phyloP scores from a whole-genome alignment of 2,113 vertebrate genomes.

The Pholis gunnellus region DNA sequence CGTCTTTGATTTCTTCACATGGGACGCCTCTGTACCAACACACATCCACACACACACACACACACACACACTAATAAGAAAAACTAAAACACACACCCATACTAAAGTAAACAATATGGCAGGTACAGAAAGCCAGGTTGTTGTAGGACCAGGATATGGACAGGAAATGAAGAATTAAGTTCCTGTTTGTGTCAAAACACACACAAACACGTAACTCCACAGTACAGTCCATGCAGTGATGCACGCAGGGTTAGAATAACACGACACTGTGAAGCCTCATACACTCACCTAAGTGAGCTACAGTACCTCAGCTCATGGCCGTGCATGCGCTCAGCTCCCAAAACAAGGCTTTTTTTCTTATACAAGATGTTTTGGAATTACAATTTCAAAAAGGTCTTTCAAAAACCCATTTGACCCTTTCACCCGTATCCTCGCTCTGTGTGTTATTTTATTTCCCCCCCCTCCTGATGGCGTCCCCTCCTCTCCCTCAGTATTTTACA shows the following conservation, averaged over 20 bases:
- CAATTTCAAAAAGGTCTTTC: slow-evolving; percentile 66
- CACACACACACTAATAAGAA: slow-evolving; percentile 17
- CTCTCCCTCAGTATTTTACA: slow-evolving; percentile 24
- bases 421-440: slow-evolving; percentile 41
- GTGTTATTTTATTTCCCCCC: neutral
- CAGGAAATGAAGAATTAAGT: slow-evolving; percentile 79
- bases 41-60: slow-evolving; percentile 1
- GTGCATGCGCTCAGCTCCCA: slow-evolving; percentile 13
- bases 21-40: slow-evolving; percentile 7
- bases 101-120: slow-evolving; percentile 63
- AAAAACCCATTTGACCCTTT: slow-evolving; percentile 64
- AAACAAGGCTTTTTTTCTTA: slow-evolving; percentile 58
- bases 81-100: slow-evolving; percentile 52
- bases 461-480: neutral
- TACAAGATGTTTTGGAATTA: slow-evolving; percentile 59
- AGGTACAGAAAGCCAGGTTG: slow-evolving; percentile 62
- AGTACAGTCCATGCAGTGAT: slow-evolving; percentile 64
- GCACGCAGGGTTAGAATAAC: slow-evolving; percentile 72
- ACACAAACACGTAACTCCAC: slow-evolving; percentile 36
- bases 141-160: slow-evolving; percentile 65
- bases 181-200: slow-evolving; percentile 78
- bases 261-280: slow-evolving; percentile 45
- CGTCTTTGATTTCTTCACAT: slow-evolving; percentile 26
- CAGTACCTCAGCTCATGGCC: slow-evolving; percentile 46
- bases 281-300: slow-evolving; percentile 39